Conservation (phyloP, 2,888 invertebrate species). For the Nomada fucata region DNA sequence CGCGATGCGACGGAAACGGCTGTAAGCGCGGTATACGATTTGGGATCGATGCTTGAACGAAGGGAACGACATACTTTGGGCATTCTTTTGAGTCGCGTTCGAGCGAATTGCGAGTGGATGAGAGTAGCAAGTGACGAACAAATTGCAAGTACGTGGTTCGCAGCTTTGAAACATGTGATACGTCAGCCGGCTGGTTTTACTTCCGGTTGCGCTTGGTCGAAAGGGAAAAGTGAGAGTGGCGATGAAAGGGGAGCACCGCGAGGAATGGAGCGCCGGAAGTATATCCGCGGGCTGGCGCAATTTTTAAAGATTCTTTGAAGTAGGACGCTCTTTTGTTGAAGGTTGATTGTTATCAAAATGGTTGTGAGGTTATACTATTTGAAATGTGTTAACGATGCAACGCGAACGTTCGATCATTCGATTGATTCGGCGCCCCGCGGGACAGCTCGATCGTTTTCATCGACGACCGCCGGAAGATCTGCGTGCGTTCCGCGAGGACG, state of each 20-base stretch:
- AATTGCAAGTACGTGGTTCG: slow-evolving; percentile 74
- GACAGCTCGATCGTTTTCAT: neutral
- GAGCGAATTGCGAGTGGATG: slow-evolving; percentile 59
- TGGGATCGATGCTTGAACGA: slow-evolving; percentile 19
- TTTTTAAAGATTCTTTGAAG: slow-evolving; percentile 79
- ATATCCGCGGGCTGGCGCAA: slow-evolving; percentile 72
- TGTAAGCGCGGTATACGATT: neutral
- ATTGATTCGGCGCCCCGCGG: slow-evolving; percentile 15
- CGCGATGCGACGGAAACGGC: neutral
- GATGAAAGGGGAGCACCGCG: neutral
- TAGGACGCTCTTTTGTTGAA: slow-evolving; percentile 80
- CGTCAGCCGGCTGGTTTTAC: slow-evolving; percentile 71
- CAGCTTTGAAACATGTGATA: slow-evolving; percentile 81
- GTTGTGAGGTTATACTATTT: slow-evolving; percentile 83
- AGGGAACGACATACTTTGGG: slow-evolving; percentile 57
- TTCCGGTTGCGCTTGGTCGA: slow-evolving; percentile 50
- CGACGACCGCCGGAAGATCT: neutral
- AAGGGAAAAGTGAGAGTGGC: neutral
- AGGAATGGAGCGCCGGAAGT: slow-evolving; percentile 57
- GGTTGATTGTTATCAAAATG: slow-evolving; percentile 83
- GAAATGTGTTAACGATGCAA: slow-evolving; percentile 76
- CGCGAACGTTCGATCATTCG: slow-evolving; percentile 41
- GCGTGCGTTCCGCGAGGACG: slow-evolving; percentile 8
- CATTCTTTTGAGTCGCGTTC: slow-evolving; percentile 65
- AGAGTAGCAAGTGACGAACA: slow-evolving; percentile 52